Percentiles rank a stretch among this genome's conserved stretches.
phyloP scores from a whole-genome alignment of 2,888 invertebrate species.

The Dryomyza anilis region DNA sequence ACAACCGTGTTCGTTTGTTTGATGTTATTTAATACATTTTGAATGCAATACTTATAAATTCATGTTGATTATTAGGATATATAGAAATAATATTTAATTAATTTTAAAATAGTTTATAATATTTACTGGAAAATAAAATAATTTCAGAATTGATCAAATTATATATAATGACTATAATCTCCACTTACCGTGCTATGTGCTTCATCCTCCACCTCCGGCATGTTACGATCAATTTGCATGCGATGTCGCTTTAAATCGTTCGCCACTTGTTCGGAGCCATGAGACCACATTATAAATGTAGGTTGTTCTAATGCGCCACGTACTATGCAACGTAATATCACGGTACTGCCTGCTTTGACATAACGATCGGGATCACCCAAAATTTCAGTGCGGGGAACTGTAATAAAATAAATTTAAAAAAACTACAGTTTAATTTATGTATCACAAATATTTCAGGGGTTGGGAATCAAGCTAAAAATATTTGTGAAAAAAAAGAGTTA shows the following conservation, averaged over 20 bases:
- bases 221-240: slow-evolving; percentile 59
- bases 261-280: slow-evolving; percentile 62
- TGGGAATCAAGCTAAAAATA: background rate
- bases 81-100: no score
- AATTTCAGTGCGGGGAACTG: slow-evolving; percentile 92
- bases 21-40: no score
- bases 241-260: slow-evolving; percentile 58
- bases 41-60: no score
- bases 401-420: slow-evolving; percentile 18
- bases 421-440: background rate
- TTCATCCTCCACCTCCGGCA: slow-evolving; percentile 55
- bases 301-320: slow-evolving; percentile 90
- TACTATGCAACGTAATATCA: slow-evolving; percentile 86
- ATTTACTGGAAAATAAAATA: no score
- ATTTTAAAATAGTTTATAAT: no score
- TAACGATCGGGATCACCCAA: slow-evolving; percentile 87
- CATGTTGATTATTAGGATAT: no score
- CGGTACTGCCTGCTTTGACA: slow-evolving; percentile 89
- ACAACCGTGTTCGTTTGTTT: no score
- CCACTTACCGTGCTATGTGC: slow-evolving; percentile 58
- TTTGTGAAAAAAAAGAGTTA: no score
- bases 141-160: background rate
- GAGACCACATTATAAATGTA: slow-evolving; percentile 94
- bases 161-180: background rate
- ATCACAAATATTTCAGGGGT: background rate